Evolutionary conservation across 2,113 vertebrate species (phyloP).

Genomic region (human): DNA sequence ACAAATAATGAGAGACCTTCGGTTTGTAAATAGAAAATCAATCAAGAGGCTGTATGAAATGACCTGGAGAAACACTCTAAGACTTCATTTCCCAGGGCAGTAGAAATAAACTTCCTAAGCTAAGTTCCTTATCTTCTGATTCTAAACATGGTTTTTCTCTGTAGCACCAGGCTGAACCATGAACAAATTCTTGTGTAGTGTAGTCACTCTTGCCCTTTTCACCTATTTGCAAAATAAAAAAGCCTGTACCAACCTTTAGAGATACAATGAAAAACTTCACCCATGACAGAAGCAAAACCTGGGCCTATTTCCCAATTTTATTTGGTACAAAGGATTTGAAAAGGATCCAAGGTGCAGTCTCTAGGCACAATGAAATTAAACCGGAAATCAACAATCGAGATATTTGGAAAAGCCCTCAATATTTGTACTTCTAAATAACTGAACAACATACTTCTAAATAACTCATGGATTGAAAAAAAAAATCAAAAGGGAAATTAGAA

Average conservation of each 20-base stretch:
- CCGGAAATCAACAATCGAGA: not conserved
- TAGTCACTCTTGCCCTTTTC: not conserved
- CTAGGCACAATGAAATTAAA: constrained; percentile 10
- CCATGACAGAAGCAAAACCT: not conserved
- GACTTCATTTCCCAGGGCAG: not conserved
- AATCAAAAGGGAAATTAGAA: not conserved
- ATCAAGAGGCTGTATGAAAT: not conserved
- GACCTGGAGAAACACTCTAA: not conserved
- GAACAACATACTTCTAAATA: not conserved
- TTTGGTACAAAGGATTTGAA: not conserved
- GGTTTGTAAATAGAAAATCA: not conserved
- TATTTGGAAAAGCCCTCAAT: not conserved
- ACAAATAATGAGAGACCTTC: not conserved
- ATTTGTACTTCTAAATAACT: not conserved
- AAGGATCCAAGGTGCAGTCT: not conserved
- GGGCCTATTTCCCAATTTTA: not conserved
- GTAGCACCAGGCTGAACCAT: not conserved
- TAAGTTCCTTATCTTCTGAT: not conserved
- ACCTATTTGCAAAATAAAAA: not conserved
- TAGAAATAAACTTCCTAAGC: not conserved
- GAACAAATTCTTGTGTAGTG: not conserved
- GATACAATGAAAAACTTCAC: not conserved
- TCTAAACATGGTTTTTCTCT: not conserved
- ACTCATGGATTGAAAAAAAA: not conserved
- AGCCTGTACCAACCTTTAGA: not conserved